Evolutionary conservation across 2,797 vertebrate genomes (phyloP).

Genomic region (Rousettus madagascariensis): DNA sequence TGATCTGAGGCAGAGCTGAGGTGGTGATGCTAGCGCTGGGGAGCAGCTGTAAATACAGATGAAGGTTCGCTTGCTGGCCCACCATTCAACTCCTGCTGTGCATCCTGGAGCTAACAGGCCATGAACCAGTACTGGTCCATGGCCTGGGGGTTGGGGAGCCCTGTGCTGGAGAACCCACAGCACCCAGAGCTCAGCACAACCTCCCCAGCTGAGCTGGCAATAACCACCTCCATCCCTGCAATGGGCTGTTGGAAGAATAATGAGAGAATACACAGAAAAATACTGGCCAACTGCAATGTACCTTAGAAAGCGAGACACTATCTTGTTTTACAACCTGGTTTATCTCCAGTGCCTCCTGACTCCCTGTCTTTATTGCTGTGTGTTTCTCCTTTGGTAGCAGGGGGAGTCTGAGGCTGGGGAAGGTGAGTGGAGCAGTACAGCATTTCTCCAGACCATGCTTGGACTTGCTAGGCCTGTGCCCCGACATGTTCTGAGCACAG

Average conservation of each 20-base stretch:
- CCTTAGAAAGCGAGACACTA: background rate
- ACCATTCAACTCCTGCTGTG: too few species aligned
- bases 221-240: too few species aligned
- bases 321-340: background rate
- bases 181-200: background rate
- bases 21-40: too few species aligned
- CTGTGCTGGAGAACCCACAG: background rate
- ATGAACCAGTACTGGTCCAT: too few species aligned
- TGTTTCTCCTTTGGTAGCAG: accelerated
- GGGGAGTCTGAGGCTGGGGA: too few species aligned
- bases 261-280: background rate
- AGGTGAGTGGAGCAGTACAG: background rate
- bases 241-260: background rate
- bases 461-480: background rate
- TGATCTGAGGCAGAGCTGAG: too few species aligned
- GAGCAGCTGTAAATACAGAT: too few species aligned
- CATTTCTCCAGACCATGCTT: too few species aligned
- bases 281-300: background rate
- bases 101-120: too few species aligned
- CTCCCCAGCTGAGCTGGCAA: background rate
- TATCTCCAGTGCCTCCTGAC: background rate
- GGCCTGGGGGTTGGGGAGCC: too few species aligned
- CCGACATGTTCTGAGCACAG: background rate
- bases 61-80: too few species aligned
- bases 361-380: background rate